Evolutionary conservation across 2,113 vertebrate species (phyloP).

Genomic region (Lethenteron reissneri): DNA sequence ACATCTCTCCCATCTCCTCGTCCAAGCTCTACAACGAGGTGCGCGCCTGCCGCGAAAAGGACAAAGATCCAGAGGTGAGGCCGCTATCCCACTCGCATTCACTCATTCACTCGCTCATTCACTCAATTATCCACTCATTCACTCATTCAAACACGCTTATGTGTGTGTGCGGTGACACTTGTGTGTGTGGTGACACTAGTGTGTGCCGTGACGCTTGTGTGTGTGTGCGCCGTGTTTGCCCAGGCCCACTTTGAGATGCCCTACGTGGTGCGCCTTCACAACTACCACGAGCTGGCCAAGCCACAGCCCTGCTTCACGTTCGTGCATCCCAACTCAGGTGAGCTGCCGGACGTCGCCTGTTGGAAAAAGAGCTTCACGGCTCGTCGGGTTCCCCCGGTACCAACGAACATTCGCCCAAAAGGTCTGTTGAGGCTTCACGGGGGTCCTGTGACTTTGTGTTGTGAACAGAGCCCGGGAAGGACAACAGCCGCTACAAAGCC

Average conservation of each 20-base stretch:
- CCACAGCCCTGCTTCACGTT: slow-evolving; percentile 67
- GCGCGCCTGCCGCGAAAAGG: slow-evolving; percentile 50
- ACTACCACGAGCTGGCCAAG: slow-evolving; percentile 60
- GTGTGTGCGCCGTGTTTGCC: slow-evolving; percentile 7
- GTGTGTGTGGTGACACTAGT: too few species aligned
- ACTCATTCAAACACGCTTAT: too few species aligned
- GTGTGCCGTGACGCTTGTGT: not conserved
- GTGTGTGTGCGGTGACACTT: too few species aligned
- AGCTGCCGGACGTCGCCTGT: too few species aligned
- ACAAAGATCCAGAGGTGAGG: slow-evolving; percentile 41
- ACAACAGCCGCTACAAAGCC: slow-evolving; percentile 61
- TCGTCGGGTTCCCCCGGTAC: too few species aligned
- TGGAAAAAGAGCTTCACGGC: too few species aligned
- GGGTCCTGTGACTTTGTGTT: too few species aligned
- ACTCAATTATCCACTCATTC: too few species aligned
- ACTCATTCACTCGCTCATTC: not conserved
- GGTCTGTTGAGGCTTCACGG: too few species aligned
- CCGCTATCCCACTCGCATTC: slow-evolving; percentile 1
- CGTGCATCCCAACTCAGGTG: slow-evolving; percentile 47
- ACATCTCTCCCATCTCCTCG: slow-evolving; percentile 58
- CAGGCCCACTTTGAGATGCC: slow-evolving; percentile 75
- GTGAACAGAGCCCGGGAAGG: slow-evolving; percentile 26
- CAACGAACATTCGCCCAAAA: too few species aligned
- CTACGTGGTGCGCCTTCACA: slow-evolving; percentile 66
- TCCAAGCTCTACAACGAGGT: slow-evolving; percentile 89